A percentile compares a stretch with the other conserved stretches of the same genome.
phyloP scores from a whole-genome alignment of 2,113 vertebrate genomes.

The Campylorhamphus procurvoides region DNA sequence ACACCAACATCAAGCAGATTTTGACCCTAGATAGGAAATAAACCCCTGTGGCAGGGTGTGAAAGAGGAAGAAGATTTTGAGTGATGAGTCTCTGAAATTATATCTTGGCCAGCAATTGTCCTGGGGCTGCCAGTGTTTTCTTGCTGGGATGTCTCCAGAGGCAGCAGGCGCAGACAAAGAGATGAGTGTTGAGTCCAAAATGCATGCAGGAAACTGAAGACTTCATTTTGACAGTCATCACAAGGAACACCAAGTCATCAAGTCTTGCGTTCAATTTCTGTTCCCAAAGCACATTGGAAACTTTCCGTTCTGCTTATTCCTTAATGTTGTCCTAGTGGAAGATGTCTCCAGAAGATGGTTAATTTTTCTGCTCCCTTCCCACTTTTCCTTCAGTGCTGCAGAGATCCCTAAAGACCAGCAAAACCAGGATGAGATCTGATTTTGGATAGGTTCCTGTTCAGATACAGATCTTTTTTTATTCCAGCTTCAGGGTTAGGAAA shows the following conservation, averaged over 20 bases:
- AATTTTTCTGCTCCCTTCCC: background rate
- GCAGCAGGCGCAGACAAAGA: constrained; percentile 2
- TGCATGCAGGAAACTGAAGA: constrained; percentile 21
- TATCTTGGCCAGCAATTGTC: background rate
- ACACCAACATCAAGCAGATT: background rate
- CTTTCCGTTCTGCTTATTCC: background rate
- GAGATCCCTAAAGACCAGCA: background rate
- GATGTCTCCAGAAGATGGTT: background rate
- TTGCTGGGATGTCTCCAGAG: constrained; percentile 18
- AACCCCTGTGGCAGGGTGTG: background rate
- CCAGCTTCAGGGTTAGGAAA: background rate
- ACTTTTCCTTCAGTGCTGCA: background rate
- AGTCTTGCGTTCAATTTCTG: background rate
- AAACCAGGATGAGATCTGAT: background rate
- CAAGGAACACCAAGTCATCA: background rate
- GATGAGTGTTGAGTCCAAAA: background rate
- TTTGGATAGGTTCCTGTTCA: background rate
- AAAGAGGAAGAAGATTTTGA: background rate
- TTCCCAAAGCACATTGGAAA: background rate
- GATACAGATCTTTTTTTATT: background rate
- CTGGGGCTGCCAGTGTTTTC: background rate
- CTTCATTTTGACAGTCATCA: constrained; percentile 28
- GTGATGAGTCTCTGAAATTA: background rate
- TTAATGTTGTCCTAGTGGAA: background rate
- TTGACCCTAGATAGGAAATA: background rate